These are phyloP conservation scores for Petrolisthes manimaculis DNA, from an alignment of 2,888 invertebrate species.

Conservation along the genomic window DNA sequence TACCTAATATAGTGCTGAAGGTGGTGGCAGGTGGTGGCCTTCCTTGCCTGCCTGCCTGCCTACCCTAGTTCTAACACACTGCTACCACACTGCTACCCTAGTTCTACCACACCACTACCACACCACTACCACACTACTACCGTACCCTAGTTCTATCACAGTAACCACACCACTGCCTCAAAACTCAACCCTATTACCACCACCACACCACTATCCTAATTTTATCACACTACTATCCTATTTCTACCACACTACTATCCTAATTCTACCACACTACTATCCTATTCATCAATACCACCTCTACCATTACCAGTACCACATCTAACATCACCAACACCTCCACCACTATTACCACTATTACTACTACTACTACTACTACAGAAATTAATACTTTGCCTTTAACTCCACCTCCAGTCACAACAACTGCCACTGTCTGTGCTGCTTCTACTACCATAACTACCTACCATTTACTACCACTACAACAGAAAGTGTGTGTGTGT, in stretches of 20 bases:
- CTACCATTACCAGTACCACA: not conserved
- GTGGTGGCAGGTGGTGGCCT: not conserved
- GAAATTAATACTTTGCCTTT: not conserved
- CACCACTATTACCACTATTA: not conserved
- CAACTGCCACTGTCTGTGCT: not conserved
- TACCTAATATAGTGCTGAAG: constrained; percentile 12
- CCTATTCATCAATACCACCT: not conserved
- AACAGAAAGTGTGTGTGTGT: not conserved
- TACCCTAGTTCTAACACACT: no score
- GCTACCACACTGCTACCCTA: constrained; percentile 1
- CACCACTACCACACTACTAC: constrained; percentile 3
- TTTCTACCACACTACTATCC: not conserved
- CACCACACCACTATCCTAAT: not conserved
- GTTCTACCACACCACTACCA: not conserved
- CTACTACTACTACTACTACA: not conserved
- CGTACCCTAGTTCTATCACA: not conserved
- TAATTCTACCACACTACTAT: not conserved
- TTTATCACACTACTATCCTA: not conserved
- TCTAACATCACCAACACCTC: not conserved
- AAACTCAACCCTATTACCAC: not conserved
- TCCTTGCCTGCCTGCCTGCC: not conserved
- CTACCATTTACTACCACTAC: not conserved
- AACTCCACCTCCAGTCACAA: not conserved
- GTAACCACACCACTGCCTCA: not conserved
- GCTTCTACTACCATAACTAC: not conserved